phyloP scores from a whole-genome alignment of 2,113 vertebrate species.

The Perca schrenkii region DNA sequence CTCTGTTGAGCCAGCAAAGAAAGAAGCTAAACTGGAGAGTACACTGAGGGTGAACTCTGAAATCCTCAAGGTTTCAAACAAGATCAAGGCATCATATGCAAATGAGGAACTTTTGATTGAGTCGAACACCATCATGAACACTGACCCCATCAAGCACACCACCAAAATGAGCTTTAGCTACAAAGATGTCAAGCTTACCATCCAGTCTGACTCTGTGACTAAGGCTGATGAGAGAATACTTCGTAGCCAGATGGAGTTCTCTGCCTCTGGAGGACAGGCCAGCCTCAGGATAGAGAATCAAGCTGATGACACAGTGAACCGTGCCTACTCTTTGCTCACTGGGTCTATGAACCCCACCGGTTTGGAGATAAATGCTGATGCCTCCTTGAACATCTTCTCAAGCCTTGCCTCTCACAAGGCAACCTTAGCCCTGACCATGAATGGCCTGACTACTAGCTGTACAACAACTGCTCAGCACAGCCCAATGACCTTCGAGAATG shows the following conservation, averaged over 20 bases:
- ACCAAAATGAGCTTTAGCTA: constrained; percentile 85
- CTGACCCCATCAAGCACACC: constrained; percentile 84
- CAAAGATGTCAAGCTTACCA: constrained; percentile 85
- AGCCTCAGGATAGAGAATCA: constrained; percentile 87
- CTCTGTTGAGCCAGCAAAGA: constrained; percentile 78
- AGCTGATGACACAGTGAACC: constrained; percentile 81
- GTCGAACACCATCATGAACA: constrained; percentile 87
- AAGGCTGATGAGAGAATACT: constrained; percentile 79
- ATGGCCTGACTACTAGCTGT: constrained; percentile 88
- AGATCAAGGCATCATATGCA: constrained; percentile 81
- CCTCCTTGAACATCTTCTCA: constrained; percentile 82
- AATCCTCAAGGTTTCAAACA: constrained; percentile 84
- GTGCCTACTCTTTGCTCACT: constrained; percentile 84
- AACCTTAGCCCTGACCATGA: constrained; percentile 82
- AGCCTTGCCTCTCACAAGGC: constrained; percentile 89
- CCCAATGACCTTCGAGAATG: constrained; percentile 87
- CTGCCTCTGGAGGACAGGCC: constrained; percentile 80
- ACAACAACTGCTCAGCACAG: constrained; percentile 87
- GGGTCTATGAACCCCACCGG: constrained; percentile 86
- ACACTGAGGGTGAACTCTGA: constrained; percentile 86
- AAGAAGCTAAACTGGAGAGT: constrained; percentile 83
- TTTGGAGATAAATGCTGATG: constrained; percentile 88
- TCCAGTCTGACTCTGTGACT: constrained; percentile 87
- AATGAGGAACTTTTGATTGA: constrained; percentile 79
- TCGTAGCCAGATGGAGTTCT: constrained; percentile 86